These are phyloP conservation scores for Liodrosophila aerea DNA, from an alignment of 2,888 invertebrate species.

Conservation along the genomic window DNA sequence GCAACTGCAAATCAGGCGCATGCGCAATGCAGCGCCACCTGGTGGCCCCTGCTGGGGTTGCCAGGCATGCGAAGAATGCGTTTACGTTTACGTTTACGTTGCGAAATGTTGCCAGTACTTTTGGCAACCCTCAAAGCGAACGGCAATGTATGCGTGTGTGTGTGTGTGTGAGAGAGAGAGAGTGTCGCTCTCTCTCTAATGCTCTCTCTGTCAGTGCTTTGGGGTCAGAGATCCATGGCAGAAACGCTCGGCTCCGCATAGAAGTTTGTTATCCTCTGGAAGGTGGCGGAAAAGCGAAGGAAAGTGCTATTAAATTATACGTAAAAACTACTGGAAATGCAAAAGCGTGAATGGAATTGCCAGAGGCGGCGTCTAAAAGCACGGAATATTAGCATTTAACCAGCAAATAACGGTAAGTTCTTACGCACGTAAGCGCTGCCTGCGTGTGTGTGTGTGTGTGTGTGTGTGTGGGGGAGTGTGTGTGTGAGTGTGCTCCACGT, in stretches of 20 bases:
- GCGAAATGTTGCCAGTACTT: constrained; percentile 10
- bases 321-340: no score
- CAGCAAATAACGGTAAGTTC: constrained; percentile 41
- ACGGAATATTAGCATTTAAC: constrained; percentile 1
- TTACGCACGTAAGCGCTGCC: neutral
- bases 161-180: no score
- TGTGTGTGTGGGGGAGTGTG: constrained; percentile 12
- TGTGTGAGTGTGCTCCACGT: constrained; percentile 30
- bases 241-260: constrained; percentile 43
- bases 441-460: constrained; percentile 2
- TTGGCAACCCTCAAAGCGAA: constrained; percentile 33
- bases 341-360: no score
- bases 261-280: neutral
- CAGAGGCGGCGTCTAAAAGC: no score
- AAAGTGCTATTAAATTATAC: no score
- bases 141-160: no score
- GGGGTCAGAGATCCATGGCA: constrained; percentile 48
- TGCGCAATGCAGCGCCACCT: constrained; percentile 27
- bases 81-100: no score
- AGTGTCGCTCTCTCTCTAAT: no score
- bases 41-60: constrained; percentile 31
- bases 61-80: constrained; percentile 15
- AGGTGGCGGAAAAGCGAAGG: no score
- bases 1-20: constrained; percentile 32
- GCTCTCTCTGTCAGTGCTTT: constrained; percentile 24